These are phyloP conservation scores for Anthophora plumipes DNA, from an alignment of 2,888 invertebrate species.

Conservation along the genomic window DNA sequence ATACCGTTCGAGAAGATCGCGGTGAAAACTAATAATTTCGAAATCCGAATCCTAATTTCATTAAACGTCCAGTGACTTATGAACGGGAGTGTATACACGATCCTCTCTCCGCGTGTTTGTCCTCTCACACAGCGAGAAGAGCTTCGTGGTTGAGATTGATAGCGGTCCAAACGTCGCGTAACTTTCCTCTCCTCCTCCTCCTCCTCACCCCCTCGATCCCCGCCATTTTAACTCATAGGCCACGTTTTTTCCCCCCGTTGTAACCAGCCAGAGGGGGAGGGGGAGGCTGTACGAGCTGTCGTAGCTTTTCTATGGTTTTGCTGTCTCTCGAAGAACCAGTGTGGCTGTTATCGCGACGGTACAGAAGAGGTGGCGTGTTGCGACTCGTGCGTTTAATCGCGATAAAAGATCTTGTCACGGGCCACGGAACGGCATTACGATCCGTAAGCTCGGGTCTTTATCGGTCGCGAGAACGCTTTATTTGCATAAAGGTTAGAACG, in stretches of 20 bases:
- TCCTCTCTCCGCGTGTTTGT: slow-evolving; percentile 40
- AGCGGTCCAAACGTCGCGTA: slow-evolving; percentile 54
- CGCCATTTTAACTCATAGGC: slow-evolving; percentile 48
- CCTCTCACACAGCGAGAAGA: slow-evolving; percentile 38
- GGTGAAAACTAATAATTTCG: too few relatives aligned
- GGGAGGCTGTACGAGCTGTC: slow-evolving; percentile 41
- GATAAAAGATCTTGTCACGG: slow-evolving; percentile 84
- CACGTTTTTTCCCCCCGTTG: too few relatives aligned
- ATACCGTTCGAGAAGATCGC: too few relatives aligned
- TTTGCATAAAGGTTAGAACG: slow-evolving; percentile 76
- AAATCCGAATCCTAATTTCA: too few relatives aligned
- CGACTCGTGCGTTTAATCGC: slow-evolving; percentile 80
- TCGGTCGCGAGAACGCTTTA: slow-evolving; percentile 70
- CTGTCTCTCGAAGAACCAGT: slow-evolving; percentile 58
- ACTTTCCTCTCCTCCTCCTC: slow-evolving; percentile 39
- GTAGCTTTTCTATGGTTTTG: slow-evolving; percentile 66
- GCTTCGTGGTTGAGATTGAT: slow-evolving; percentile 69
- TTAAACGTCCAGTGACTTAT: too few relatives aligned
- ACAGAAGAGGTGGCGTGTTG: slow-evolving; percentile 80
- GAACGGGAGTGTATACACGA: too few relatives aligned
- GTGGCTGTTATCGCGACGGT: slow-evolving; percentile 78
- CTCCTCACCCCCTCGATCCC: slow-evolving; percentile 44
- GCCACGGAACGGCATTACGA: slow-evolving; percentile 79
- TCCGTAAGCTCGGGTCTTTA: slow-evolving; percentile 68
- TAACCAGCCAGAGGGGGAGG: too few relatives aligned